A percentile compares a stretch with the other conserved stretches of the same genome.
Evolutionary conservation across 2,113 vertebrate species (phyloP).

Genomic region (Eurystomus gularis): DNA sequence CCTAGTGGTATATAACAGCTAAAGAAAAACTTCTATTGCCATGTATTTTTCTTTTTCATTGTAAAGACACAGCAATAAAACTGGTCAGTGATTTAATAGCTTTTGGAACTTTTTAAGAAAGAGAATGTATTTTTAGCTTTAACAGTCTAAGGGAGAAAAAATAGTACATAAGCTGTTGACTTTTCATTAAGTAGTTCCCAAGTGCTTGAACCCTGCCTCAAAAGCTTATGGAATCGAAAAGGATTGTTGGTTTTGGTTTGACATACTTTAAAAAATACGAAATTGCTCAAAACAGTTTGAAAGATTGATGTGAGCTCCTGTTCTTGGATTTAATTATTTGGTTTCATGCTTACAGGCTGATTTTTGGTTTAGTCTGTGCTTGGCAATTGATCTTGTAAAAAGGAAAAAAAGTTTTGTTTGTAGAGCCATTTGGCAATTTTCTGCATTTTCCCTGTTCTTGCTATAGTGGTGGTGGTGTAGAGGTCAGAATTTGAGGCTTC

Average conservation of each 20-base stretch:
- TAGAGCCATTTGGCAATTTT: neutral
- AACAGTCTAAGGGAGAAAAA: neutral
- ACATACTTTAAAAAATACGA: neutral
- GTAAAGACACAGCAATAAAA: neutral
- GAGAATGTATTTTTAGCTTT: neutral
- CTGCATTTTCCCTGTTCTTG: neutral
- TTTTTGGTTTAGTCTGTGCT: neutral
- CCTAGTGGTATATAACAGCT: neutral
- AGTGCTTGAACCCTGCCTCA: neutral
- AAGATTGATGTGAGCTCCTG: neutral
- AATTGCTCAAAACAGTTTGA: neutral
- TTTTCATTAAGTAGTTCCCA: neutral
- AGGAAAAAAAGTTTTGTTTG: neutral
- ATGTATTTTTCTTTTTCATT: neutral
- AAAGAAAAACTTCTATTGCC: neutral
- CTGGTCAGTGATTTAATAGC: neutral
- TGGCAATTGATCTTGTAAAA: neutral
- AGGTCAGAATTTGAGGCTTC: neutral
- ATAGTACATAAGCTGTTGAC: neutral
- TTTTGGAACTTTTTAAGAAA: neutral
- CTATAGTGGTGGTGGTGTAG: neutral
- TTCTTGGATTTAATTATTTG: neutral
- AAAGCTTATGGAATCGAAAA: neutral
- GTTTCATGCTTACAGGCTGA: neutral
- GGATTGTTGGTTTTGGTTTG: neutral